Conservation (phyloP, 2,888 invertebrate species). For the Tanaodytes sp. region DNA sequence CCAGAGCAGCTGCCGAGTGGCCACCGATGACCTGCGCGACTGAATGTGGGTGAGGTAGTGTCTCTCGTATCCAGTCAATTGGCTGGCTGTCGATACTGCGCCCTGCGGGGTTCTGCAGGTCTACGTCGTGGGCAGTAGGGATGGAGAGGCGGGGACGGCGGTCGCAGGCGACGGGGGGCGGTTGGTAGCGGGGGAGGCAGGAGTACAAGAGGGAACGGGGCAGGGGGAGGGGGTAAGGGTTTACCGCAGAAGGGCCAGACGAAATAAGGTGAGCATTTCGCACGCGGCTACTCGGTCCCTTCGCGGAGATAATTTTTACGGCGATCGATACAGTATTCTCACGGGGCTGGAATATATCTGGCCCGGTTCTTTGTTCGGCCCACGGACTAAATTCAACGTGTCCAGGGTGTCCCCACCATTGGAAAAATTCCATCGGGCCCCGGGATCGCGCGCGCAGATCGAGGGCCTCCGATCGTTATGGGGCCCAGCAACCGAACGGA, state of each 20-base stretch:
- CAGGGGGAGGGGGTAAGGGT: too few species aligned
- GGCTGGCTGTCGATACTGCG: too few species aligned
- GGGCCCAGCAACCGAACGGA: constrained; percentile 58
- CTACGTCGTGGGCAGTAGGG: too few species aligned
- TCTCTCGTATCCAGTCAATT: too few species aligned
- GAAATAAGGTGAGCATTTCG: constrained; percentile 1
- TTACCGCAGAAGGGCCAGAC: constrained; percentile 27
- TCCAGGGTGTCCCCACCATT: neutral
- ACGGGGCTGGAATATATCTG: constrained; percentile 34
- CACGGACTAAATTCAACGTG: neutral
- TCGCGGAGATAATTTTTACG: constrained; percentile 31
- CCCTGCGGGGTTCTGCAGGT: too few species aligned
- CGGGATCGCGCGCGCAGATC: constrained; percentile 55
- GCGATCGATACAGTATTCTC: constrained; percentile 41
- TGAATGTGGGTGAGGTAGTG: too few species aligned
- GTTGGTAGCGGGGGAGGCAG: too few species aligned
- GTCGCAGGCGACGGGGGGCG: too few species aligned
- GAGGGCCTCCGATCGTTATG: constrained; percentile 71
- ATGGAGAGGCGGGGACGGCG: too few species aligned
- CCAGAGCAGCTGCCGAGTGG: too few species aligned
- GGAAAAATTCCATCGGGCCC: neutral
- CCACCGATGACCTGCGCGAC: too few species aligned
- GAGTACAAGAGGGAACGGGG: too few species aligned
- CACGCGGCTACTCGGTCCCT: constrained; percentile 19
- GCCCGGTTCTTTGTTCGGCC: neutral